Base-by-base conservation (phyloP, 2,888 invertebrate genomes). In the Tiliacea aurago region DNA sequence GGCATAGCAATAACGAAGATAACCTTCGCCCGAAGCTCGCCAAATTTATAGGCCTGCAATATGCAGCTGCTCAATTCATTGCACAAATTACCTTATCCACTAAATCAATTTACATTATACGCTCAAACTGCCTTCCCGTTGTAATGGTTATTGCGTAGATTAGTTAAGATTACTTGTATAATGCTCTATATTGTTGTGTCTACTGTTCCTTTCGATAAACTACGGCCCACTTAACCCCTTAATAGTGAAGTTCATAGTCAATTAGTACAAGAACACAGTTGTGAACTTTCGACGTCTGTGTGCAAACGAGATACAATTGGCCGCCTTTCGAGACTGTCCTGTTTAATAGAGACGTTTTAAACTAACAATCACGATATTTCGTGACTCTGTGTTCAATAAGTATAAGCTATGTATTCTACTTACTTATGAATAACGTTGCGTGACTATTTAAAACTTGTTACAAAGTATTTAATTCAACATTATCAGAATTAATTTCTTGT, bases 201-300 rank as follows among this genome's bases (percentile, higher is more conserved):
- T 89, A 83, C 85, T 87, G 84, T 88, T 88, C 82, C 85, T 89
- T 89, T 86, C 86, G 85, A 88, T 90, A 90, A 90, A 92, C 88
- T 90, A 91, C 89, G 89, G 89, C 82, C 91, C 94, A 94, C 91
- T 94, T 95, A 91, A 95, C 95, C 94, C 89, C 86, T 87, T 92
- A 93, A 93, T 94, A 89, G 90, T 90, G 90, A 91, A 94, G 94
- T 92, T 94, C 92, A 91, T 89, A 93, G 91, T 91, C 91, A 94
- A 95, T 94, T 94, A 95, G 91, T 91, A 88, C 90, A 90, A 88
- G 92, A 93, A 93, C 92, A 93, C 92, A 92, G 91, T 93, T 93
- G 91, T 93, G 91, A 93, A 93, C 92, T 92, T 92, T 91, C 91
- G 90, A 92, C 90, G 92, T 91, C 89, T 90, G 90, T 89, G 88